Base-by-base conservation (phyloP, 2,113 vertebrate genomes). In the Megaleporinus macrocephalus region DNA sequence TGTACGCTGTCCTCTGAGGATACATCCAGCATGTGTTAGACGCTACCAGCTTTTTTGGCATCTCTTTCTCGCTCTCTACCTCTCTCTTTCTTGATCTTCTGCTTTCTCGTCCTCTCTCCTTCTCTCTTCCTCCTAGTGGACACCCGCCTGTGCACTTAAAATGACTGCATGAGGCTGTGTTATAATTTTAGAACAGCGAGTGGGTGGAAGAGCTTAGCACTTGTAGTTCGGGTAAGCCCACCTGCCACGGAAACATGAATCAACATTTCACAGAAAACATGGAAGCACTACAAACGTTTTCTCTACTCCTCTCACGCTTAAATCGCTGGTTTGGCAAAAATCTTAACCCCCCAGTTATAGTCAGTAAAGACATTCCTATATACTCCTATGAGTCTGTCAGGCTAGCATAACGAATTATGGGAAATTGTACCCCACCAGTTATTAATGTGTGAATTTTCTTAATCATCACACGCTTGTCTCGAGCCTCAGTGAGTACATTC, bases 161-260 rank as follows among this genome's bases (percentile, higher is more conserved):
- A 79, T 71, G 84, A 71, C 84, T 73, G 88, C 88, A 88, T 90
- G 88, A 88, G 70, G 84, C 82, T 53, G 80, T 78, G 44, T 72
- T 75, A 57, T 78, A 69, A 77, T 86, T 88, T 89, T 89, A 84
- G 79, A 78, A 75, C 49, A 59, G 51, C 57, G 41, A 65, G 49
- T 66, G 51, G 71, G 55, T 41, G 36, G 65, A 76, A 47, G 26
- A 72, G 71, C 47, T 76, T 69, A 29, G 44, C 30, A 29, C 18
- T 70, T 24, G 22, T 61, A 20, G 57, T 27, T 29, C 47, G 47
- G 55, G 36, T 57, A 33, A 15, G 36, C 12, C 5, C 7, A 30
- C n/a, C n/a, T 13, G 7, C 36, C 68, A 49, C 18, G 47, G 55
- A 72, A 12, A n/a, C 26, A 30, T 72, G 44, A 30, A 62, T 80